Base-by-base conservation (phyloP, 2,888 invertebrate genomes). In the Phyllotreta cruciferae region DNA sequence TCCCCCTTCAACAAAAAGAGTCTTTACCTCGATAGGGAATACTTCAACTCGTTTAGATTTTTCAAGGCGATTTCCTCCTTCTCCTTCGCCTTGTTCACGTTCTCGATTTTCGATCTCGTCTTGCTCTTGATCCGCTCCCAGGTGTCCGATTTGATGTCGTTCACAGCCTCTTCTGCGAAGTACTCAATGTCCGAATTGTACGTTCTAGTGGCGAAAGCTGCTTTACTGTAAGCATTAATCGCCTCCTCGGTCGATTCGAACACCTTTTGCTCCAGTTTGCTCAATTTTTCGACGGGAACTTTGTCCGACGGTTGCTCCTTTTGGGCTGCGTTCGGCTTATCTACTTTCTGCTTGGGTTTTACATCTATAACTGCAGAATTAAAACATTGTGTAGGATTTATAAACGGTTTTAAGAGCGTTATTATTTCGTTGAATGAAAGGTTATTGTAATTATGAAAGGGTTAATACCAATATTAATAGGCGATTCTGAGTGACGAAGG, bases 161-260 rank as follows among this genome's bases (percentile, higher is more conserved):
- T 87, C 0, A 87, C 77, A 0, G 88, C 85, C 7, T 84, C 80
- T 72, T 90, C 90, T 8, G 90, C 84, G 36, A 90, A 77, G 34
- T 80, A 78, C 44, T 84, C 83, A 38, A 86, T 83, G 50, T 85
- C 84, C 44, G 80, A 80, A 66, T 84, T 87, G 67, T 87, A 88
- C 6, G 83, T 83, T 63, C 83, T 82, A 42, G 89, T 82, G 42
- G 85, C 83, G 56, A 82, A 81, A 0, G 86, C 83, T 0, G 92
- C 91, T 66, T 83, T 80, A 64, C 87, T 86, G 74, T 87, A 92
- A 62, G 87, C 87, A 73, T 88, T 85, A 5, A 92, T 84, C 1
- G 91, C 91, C 13, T 85, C 82, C 56, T 87, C 82, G 3, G 88
- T 86, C 6, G 85, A 80, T 62, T 83, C 74, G 57, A 85, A 84